phyloP scores from a whole-genome alignment of 30 jellyfish, hydroid and myxozoan genomes.

The Morbakka virulenta region DNA sequence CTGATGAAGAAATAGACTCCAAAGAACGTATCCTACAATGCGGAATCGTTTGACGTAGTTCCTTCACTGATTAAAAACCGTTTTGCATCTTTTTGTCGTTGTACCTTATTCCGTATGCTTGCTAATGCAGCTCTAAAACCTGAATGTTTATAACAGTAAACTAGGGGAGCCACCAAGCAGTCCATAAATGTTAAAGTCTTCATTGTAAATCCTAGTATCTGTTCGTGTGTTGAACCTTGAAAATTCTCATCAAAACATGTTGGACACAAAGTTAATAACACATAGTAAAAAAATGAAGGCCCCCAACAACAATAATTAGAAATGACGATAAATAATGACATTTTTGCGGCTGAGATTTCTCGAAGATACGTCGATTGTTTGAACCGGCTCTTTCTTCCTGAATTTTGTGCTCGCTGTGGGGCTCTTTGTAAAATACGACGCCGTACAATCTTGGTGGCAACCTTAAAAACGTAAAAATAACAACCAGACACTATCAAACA shows the following conservation, averaged over 20 bases:
- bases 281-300: slow-evolving; percentile 77
- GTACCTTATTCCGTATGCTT: background rate
- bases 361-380: background rate
- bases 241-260: slow-evolving; percentile 53
- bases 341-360: slow-evolving; percentile 44
- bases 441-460: too few species aligned
- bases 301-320: slow-evolving; percentile 84
- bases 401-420: background rate
- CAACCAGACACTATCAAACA: slow-evolving; percentile 30
- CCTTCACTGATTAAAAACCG: too few species aligned
- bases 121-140: slow-evolving; percentile 10
- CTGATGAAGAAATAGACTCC: too few species aligned
- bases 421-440: background rate
- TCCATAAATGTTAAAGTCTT: slow-evolving; percentile 81
- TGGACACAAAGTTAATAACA: slow-evolving; percentile 39
- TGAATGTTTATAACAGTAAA: slow-evolving; percentile 59
- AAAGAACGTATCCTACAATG: too few species aligned
- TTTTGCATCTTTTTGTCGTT: too few species aligned
- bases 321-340: slow-evolving; percentile 36
- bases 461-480: slow-evolving; percentile 46
- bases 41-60: too few species aligned
- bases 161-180: slow-evolving; percentile 78
- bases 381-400: background rate
- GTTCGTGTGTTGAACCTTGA: slow-evolving; percentile 44
- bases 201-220: slow-evolving; percentile 48